Evolutionary conservation across 2,888 invertebrate species (phyloP), one percentile per base, ranked within the genome.

Genomic region (Magallana nippona): DNA sequence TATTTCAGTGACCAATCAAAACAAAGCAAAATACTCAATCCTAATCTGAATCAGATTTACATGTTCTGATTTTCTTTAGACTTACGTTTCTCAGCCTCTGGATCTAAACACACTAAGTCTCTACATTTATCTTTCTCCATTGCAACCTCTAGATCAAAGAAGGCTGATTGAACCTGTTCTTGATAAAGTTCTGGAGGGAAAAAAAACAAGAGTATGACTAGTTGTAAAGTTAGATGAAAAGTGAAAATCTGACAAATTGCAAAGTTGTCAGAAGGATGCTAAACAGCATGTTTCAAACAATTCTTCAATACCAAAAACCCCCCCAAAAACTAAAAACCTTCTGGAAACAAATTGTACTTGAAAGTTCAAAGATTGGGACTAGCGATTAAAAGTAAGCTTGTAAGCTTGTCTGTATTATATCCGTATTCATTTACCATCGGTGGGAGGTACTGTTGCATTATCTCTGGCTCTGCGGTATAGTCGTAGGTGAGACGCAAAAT

Each of bases 121-220:
- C 98, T 95, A 94, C 97, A 97, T 87, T 95, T 93, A 92, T 96
- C 96, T 89, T 96, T 96, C 94, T 98, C 98, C 96, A 97, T 96
- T 85, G 97, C 96, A 87, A 96, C 96, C 95, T 98, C 98, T 89
- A 97, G 95, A 93, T 98, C 97, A 94, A 98, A 98, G 95, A 98
- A 98, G 93, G 96, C 95, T 90, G 96, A 96, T 91, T 97, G 85
- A 13, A 90, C 81, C 55, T 87, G 78, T 27, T 89, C 88, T 17
- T 85, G 89, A 83, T 88, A 83, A 17, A 17, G 55, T 58, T 82
- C 84, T 86, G 77, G 11, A 81, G 56, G 55, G 58, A 27, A 57
- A 19, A 57, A 15, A 79, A 58, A 79, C 22, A 79, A 10, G 1
- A 27, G n/a, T 8, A 44, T 44, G 44, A 44, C 44, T 44, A 44